Base-by-base conservation (phyloP, 2,797 vertebrate species). In the Crocidura indochinensis region DNA sequence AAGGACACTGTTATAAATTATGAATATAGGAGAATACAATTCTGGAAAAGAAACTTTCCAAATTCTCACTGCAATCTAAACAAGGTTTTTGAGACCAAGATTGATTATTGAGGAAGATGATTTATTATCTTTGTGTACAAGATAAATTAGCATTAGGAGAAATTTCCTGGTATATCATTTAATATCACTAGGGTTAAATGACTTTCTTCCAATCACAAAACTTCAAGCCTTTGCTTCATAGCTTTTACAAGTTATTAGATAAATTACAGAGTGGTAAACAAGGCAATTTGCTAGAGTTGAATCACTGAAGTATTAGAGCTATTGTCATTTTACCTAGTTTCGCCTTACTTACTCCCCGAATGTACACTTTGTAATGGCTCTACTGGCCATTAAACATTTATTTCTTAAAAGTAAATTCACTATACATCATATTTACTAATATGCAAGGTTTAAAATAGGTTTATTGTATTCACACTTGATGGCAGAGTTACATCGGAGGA, bases 371-470 rank as follows among this genome's bases (percentile, higher is more conserved):
- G 10, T 44, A 79, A 79, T 31, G 67, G 15, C 24, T 84, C 2
- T 29, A 19, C 20, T 88, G 20, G 51, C 26, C 62, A 77, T 72
- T 85, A 74, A 69, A 51, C 10, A 53, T 27, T 47, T 94, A 80
- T 22, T 92, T 91, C 60, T 88, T 82, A 83, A n/a, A 90, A 90
- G 11, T 12, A 80, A 86, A 84, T 62, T 88, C 53, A 65, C 60
- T 84, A 90, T 75, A 92, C 84, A 86, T 93, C 11, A 71, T 65
- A 62, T 64, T 60, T 88, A 77, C 46, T 38, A 27, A 27, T n/a
- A 84, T 68, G 49, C 1, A 93, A 71, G 47, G 80, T 65, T 62
- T 51, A 0, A 46, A n/a, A n/a, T n/a, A n/a, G n/a, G n/a, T n/a
- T n/a, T n/a, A n/a, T n/a, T n/a, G n/a, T n/a, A n/a, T n/a, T n/a